A percentile compares a stretch with the other conserved stretches of the same genome.
phyloP scores from a whole-genome alignment of 2,113 vertebrate genomes.

The Salvelinus fontinalis region DNA sequence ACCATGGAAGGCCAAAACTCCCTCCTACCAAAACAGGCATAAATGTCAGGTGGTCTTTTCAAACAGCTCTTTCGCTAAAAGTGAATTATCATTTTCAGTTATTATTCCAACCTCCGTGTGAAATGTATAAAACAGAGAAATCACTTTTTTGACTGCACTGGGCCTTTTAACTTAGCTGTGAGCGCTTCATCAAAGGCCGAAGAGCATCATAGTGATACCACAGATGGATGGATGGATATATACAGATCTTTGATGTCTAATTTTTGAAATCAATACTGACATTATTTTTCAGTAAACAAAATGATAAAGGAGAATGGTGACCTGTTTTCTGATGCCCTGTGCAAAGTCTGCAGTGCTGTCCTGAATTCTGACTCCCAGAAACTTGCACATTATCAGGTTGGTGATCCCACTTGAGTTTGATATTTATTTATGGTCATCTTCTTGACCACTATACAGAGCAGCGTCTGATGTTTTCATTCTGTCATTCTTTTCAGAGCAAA shows the following conservation, averaged over 20 bases:
- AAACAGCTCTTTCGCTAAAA: no score
- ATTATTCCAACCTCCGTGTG: no score
- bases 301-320: conserved; percentile 90
- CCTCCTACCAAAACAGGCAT: no score
- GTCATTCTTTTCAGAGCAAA: conserved; percentile 83
- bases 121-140: no score
- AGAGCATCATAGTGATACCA: no score
- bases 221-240: background rate
- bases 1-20: no score
- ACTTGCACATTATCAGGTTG: conserved; percentile 96
- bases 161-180: no score
- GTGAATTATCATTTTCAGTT: no score
- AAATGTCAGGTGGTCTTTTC: no score
- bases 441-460: background rate
- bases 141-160: no score
- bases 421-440: no score
- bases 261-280: background rate
- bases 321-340: conserved; percentile 92
- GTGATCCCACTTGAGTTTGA: conserved; percentile 28
- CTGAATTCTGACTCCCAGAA: conserved; percentile 97
- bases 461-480: background rate
- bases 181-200: no score
- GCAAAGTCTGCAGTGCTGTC: conserved; percentile 94
- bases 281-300: conserved; percentile 79
- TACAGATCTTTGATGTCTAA: conserved; percentile 17